A percentile compares a stretch with the other conserved stretches of the same genome.
phyloP scores from a whole-genome alignment of 2,113 vertebrate genomes.

The Pycnonotus jocosus region DNA sequence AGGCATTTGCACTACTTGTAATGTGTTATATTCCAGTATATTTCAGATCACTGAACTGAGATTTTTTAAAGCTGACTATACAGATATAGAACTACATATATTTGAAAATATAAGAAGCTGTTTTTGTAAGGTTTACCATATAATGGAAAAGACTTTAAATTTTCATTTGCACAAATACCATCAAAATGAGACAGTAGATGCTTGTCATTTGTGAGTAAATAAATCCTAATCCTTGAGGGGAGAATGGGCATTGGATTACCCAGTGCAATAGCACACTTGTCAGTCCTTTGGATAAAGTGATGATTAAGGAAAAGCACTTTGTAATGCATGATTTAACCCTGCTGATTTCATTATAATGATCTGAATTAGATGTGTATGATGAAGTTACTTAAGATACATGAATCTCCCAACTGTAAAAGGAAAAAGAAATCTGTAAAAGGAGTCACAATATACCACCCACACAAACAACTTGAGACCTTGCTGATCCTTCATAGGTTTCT shows the following conservation, averaged over 20 bases:
- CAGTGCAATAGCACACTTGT: not conserved
- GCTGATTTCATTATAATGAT: slow-evolving; percentile 15
- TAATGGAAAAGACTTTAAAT: not conserved
- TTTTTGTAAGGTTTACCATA: not conserved
- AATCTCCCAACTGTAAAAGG: not conserved
- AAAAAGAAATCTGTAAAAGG: not conserved
- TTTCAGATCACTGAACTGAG: not conserved
- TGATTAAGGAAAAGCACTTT: slow-evolving; percentile 28
- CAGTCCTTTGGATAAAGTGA: slow-evolving; percentile 10
- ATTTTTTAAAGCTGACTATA: not conserved
- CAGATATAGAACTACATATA: not conserved
- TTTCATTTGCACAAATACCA: not conserved
- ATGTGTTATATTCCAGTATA: not conserved
- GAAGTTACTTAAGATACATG: not conserved
- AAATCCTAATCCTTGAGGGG: slow-evolving; percentile 15
- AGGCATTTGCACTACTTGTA: not conserved
- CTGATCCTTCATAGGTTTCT: not conserved
- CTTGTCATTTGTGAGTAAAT: slow-evolving; percentile 13
- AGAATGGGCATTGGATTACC: slow-evolving; percentile 12
- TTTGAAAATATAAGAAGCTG: not conserved
- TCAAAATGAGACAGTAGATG: not conserved
- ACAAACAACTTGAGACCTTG: not conserved
- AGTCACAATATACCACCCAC: not conserved
- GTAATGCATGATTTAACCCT: slow-evolving; percentile 8
- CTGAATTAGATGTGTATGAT: not conserved